Evolutionary conservation across 2,888 invertebrate genomes (phyloP), one percentile per base, ranked within the genome.

Genomic region (Acanthoscelides obtectus): DNA sequence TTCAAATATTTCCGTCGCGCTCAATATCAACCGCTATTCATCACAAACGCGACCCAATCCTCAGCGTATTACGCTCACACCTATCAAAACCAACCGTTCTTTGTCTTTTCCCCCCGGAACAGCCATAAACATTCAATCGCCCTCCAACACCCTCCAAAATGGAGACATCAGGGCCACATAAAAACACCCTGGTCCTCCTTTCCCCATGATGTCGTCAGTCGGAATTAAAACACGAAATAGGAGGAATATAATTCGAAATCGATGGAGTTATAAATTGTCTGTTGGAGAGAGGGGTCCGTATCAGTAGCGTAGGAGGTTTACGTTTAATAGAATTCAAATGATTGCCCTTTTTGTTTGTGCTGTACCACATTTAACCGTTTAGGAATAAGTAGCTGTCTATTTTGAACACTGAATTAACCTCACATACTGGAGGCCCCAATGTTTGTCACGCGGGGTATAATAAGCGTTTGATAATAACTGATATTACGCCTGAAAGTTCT

Each of bases 211-310:
- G 45, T 45, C 45, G 45, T 68, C 70, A 63, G 67, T 27, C 71
- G 71, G 75, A 74, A 76, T 77, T 75, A 76, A 75, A 79, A 80
- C 81, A 80, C 79, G 78, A 77, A 81, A 80, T 77, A 79, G 80
- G 80, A 79, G 80, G 80, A 76, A 77, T 77, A 75, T 79, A 80
- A 80, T 80, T 79, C 77, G 78, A 78, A 81, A 81, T 80, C 81
- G 80, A 81, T 82, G 79, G 76, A 77, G 80, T 80, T 79, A 81
- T 81, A 81, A 81, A 81, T 81, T 79, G 76, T 74, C 76, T 76
- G 72, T 12, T 45, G 45, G 45, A 17, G 12, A 45, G 5, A 45
- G 45, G 45, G 45, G 45, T 4, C 17, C 5, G 17, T 12, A 12
- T 5, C 45, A 45, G 45, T 45, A 45, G 45, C 45, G 45, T 45